Evolutionary conservation across 2,113 vertebrate species (phyloP).

Genomic region (Elephas maximus): DNA sequence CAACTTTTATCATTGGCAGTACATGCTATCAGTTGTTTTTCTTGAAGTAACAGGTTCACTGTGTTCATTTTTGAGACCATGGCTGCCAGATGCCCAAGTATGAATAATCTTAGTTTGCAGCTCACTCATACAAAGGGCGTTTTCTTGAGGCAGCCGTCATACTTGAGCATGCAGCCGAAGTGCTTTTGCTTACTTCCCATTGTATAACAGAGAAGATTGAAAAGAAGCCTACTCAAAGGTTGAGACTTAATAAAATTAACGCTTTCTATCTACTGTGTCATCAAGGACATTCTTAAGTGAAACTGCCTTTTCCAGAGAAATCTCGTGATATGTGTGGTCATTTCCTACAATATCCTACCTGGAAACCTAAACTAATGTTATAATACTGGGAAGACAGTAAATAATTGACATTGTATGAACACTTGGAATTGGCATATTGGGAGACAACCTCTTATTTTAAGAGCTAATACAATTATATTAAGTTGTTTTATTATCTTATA

Average conservation of each 20-base stretch:
- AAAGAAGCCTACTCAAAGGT: background rate
- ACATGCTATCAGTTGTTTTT: background rate
- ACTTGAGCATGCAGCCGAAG: background rate
- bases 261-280: background rate
- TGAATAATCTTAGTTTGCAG: background rate
- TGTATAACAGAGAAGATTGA: conserved; percentile 31
- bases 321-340: background rate
- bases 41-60: conserved; percentile 25
- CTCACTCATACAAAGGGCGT: background rate
- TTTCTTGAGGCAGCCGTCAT: background rate
- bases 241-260: conserved; percentile 50
- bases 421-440: background rate
- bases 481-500: conserved; percentile 81
- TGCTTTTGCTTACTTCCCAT: conserved; percentile 46
- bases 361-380: background rate
- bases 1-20: conserved; percentile 23
- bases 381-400: background rate
- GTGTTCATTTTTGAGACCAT: conserved; percentile 54
- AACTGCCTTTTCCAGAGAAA: conserved; percentile 46
- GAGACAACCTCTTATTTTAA: conserved; percentile 22
- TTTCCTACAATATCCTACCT: background rate
- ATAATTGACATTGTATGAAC: conserved; percentile 8
- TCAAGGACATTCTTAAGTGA: conserved; percentile 57
- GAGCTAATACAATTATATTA: conserved; percentile 41
- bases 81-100: conserved; percentile 5